A percentile compares a stretch with the other conserved stretches of the same genome.
Conservation (phyloP, 2,888 invertebrate species). For the Pseudococcus viburni region DNA sequence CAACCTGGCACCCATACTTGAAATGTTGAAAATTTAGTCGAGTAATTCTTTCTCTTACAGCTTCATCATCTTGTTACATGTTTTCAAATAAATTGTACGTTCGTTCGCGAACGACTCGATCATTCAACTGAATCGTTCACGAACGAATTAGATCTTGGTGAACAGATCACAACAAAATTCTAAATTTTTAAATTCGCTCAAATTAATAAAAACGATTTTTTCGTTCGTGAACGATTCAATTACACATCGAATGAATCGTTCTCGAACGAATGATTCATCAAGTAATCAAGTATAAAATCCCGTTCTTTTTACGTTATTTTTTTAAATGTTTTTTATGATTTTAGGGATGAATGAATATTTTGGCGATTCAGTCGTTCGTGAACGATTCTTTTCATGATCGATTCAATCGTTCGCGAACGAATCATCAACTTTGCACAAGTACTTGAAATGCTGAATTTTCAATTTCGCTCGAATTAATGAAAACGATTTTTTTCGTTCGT, state of each 20-base stretch:
- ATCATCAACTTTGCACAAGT: not conserved
- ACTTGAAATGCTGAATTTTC: no score
- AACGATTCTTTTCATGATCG: not conserved
- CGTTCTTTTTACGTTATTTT: no score
- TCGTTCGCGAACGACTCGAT: not conserved
- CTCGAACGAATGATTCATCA: no score
- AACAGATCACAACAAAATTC: not conserved
- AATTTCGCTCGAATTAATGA: not conserved
- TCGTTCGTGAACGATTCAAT: not conserved
- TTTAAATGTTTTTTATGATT: not conserved
- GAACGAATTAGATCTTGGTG: not conserved
- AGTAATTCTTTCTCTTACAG: no score
- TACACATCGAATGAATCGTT: no score
- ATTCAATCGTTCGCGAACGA: constrained; percentile 1
- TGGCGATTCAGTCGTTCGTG: not conserved
- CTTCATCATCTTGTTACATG: no score
- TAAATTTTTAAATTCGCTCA: no score
- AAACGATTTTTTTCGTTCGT: not conserved
- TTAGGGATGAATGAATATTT: not conserved
- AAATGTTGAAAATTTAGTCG: no score
- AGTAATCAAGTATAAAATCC: no score
- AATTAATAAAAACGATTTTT: no score
- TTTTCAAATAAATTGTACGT: no score
- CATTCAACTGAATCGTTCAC: not conserved
- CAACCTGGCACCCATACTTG: no score